These are phyloP conservation scores for Myioborus melanocephalus DNA, from an alignment of 2,797 vertebrate genomes.

Conservation along the genomic window DNA sequence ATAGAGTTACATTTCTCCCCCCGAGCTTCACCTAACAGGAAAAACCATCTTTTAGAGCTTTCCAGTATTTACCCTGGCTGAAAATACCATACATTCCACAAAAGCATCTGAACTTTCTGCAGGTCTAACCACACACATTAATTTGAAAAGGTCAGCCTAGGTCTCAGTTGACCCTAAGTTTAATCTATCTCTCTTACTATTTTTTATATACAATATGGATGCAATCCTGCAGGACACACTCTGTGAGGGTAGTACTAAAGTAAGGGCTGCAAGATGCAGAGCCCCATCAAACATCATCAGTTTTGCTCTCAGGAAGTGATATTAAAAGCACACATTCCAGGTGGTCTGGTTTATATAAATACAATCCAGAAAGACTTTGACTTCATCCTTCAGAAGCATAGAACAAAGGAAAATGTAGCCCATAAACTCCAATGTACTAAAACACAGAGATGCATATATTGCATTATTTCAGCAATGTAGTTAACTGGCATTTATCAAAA, in stretches of 20 bases:
- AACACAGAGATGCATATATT: neutral
- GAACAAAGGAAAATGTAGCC: neutral
- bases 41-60: conserved; percentile 13
- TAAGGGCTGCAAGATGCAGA: neutral
- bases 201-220: conserved; percentile 18
- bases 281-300: neutral
- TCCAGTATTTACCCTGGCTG: neutral
- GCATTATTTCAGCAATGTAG: neutral
- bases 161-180: neutral
- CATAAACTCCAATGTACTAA: neutral
- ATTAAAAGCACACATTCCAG: conserved; percentile 10
- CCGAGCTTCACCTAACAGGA: neutral
- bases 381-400: neutral
- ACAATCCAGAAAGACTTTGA: conserved; percentile 1
- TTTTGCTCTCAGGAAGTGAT: neutral
- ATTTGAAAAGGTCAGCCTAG: conserved; percentile 1
- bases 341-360: neutral
- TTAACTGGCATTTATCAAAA: conserved; percentile 11
- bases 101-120: conserved; percentile 15
- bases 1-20: neutral
- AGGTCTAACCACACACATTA: neutral
- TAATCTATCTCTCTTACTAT: neutral
- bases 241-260: neutral
- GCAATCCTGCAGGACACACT: neutral
- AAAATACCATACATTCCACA: conserved; percentile 19